Evolutionary conservation across 2,113 vertebrate genomes (phyloP).

Genomic region (Tachuris rubrigastra): DNA sequence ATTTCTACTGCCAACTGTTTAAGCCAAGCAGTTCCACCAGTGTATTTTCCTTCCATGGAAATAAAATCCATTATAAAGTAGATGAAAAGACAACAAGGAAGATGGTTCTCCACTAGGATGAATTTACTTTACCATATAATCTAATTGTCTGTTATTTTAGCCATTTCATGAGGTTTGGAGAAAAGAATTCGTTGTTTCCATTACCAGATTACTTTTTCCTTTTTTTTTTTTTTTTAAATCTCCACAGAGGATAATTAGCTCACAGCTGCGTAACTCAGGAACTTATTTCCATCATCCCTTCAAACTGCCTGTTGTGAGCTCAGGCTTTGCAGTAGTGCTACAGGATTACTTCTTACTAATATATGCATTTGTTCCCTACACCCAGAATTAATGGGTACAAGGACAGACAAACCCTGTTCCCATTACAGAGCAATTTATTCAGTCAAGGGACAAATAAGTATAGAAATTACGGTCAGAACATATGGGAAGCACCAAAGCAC

Average conservation of each 20-base stretch:
- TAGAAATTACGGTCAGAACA: background rate
- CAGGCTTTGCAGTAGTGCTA: background rate
- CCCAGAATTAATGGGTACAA: background rate
- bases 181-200: constrained; percentile 26
- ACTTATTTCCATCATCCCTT: background rate
- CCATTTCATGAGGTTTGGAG: constrained; percentile 18
- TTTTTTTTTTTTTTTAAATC: background rate
- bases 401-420: background rate
- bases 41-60: constrained; percentile 9
- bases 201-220: background rate
- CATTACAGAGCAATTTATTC: background rate
- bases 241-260: constrained; percentile 27
- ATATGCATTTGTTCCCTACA: background rate
- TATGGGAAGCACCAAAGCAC: background rate
- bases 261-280: background rate
- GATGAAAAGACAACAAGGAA: constrained; percentile 9
- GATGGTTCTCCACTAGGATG: background rate
- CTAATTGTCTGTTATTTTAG: constrained; percentile 57
- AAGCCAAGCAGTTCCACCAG: background rate
- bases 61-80: background rate
- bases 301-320: background rate
- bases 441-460: background rate
- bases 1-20: background rate
- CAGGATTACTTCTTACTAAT: background rate
- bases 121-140: constrained; percentile 46